Base-by-base conservation (phyloP, 2,797 vertebrate genomes). In the Holocentrus rufus region DNA sequence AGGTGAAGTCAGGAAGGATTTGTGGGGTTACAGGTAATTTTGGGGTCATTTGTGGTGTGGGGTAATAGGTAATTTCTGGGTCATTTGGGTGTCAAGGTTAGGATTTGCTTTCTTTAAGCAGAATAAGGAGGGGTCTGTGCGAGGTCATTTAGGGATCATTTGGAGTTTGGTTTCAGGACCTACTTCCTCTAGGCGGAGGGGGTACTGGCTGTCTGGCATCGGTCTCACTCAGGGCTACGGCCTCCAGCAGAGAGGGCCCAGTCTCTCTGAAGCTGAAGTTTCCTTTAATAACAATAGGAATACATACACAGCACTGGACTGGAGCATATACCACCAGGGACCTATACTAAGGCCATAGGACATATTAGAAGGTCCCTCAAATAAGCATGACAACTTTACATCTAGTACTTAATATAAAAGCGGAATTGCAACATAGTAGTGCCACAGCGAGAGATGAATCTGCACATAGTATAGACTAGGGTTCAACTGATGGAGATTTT, bases 231-330 rank as follows among this genome's bases (percentile, higher is more conserved):
- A 85, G 74, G 66, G 83, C 82, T 67, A 84, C 80, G 74, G 77
- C 72, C 72, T 91, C 88, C 75, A 89, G 81, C 67, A 91, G 86
- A 81, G 85, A 85, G 79, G 80, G 66, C 70, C 86, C 86, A 73
- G 82, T 88, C 57, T 89, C 87, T 88, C 82, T 91, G 88, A 86
- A 91, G 88, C 68, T 91, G 83, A 87, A 90, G 90, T 89, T 92
- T 84, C 88, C 87, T 91, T 90, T 79, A 82, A 75, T 64, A 75
- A 71, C 75, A 68, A 70, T 46, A 65, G 65, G 57, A 74, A 72
- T 59, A 66, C 63, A 75, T 47, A 53, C 34, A 70, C 46, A 66
- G 67, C 42, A 73, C 71, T 47, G 49, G 53, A 70, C 47, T 47
- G 65, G 57, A 70, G 59, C 59, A 63, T 39, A 49, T 61, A 70